Evolutionary conservation across 2,797 vertebrate genomes (phyloP).

Genomic region (Hemitrygon akajei): DNA sequence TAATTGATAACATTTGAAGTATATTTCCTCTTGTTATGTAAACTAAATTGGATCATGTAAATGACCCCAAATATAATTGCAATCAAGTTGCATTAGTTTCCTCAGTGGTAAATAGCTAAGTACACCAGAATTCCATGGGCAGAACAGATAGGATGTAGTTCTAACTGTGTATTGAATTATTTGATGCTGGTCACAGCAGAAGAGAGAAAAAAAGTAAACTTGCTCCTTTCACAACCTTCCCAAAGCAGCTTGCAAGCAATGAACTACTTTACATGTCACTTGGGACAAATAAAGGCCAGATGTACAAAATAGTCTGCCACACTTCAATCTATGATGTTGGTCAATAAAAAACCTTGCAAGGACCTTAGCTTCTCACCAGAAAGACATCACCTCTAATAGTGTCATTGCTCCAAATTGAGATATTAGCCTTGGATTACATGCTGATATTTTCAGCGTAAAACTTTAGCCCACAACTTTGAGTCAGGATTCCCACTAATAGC

Average conservation of each 20-base stretch:
- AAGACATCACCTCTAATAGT: background rate
- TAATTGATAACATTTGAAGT: background rate
- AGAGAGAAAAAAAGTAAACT: background rate
- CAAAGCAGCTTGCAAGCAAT: too few relatives aligned
- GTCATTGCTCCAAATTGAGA: too few relatives aligned
- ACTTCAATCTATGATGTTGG: too few relatives aligned
- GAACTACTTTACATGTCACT: too few relatives aligned
- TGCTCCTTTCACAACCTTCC: background rate
- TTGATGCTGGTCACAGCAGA: background rate
- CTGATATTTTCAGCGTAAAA: too few relatives aligned
- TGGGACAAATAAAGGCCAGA: too few relatives aligned
- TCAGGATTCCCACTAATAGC: too few relatives aligned
- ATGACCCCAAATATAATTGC: background rate
- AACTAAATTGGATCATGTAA: background rate
- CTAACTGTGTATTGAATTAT: background rate
- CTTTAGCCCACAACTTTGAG: too few relatives aligned
- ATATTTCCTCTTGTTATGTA: background rate
- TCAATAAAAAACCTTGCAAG: too few relatives aligned
- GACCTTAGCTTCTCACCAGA: too few relatives aligned
- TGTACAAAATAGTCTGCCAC: too few relatives aligned
- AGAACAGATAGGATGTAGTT: background rate
- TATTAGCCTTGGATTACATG: too few relatives aligned
- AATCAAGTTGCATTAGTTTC: background rate
- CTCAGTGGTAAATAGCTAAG: background rate
- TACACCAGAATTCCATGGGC: background rate